Base-by-base conservation (phyloP, 2,888 invertebrate species). In the Tricholauxania praeusta region DNA sequence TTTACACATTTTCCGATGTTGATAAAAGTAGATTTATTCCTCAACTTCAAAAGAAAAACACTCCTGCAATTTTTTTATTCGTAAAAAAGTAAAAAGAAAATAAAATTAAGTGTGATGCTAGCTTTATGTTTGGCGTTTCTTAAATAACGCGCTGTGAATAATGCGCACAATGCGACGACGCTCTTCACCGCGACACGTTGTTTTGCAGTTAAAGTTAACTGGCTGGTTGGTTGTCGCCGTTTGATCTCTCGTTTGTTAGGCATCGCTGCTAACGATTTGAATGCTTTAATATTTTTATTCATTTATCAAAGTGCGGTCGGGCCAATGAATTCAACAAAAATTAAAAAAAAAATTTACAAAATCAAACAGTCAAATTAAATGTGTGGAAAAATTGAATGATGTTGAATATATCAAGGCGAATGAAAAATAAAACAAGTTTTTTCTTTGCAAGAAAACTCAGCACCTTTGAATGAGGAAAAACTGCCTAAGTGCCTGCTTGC, bases 251-350 rank as follows among this genome's bases (percentile, higher is more conserved):
- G 83, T 85, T 84, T 81, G 85, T 81, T 81, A 80, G 79, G 85
- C 84, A 79, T 82, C 83, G 81, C 77, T 84, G 82, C 84, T 81
- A 84, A 86, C 81, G 82, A 84, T 82, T 83, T 81, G 78, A 82
- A 84, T 84, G 82, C 81, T 80, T 81, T 82, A 82, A 83, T 85
- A 77, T 82, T 78, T 78, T 76, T 67, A 65, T 72, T 76, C 82
- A 83, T 82, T 82, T 81, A 81, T 82, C 81, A 81, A 82, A 64
- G 63, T 51, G 81, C 75, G 77, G 71, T 19, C 63, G 15, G 60
- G 47, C 57, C 67, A n/a, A 47, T 48, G 32, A 55, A 57, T 39
- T 10, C 39, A 19, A 14, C 39, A 39, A 32, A 19, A 47, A 68
- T 8, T 48, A 57, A 10, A 47, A 52, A 6, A 19, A 7, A 67